phyloP scores from a whole-genome alignment of 1,140 invertebrate species.

The Vollenhovia emeryi region DNA sequence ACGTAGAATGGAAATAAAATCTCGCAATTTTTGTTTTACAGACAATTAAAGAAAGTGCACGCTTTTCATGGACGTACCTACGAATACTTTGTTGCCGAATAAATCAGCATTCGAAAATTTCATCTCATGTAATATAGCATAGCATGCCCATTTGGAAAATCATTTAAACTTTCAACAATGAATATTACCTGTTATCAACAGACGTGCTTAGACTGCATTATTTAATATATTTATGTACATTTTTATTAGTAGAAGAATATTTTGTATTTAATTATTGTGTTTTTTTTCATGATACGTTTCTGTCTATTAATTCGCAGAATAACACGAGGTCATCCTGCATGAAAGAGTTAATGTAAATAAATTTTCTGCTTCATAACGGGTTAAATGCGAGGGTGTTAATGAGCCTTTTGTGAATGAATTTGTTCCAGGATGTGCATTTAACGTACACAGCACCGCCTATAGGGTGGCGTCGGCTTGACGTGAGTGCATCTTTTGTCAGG shows the following conservation, averaged over 20 bases:
- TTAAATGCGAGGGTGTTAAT: slow-evolving; percentile 31
- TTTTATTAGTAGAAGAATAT: neutral
- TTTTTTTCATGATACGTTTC: slow-evolving; percentile 12
- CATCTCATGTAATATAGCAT: neutral
- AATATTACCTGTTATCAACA: neutral
- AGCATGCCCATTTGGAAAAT: neutral
- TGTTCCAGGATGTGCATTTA: slow-evolving; percentile 40
- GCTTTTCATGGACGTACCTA: neutral
- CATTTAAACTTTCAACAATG: neutral
- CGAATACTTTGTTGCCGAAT: neutral
- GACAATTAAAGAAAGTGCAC: neutral
- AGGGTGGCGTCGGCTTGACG: neutral
- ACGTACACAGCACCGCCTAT: neutral
- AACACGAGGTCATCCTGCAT: neutral
- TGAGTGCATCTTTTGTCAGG: slow-evolving; percentile 15
- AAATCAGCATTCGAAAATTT: neutral
- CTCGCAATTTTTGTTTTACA: neutral
- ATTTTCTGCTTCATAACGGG: neutral
- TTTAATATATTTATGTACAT: neutral
- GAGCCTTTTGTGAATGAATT: slow-evolving; percentile 23
- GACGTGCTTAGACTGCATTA: no score
- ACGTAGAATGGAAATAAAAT: neutral
- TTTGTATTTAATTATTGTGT: slow-evolving; percentile 2
- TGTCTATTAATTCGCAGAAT: neutral
- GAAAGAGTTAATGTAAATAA: slow-evolving; percentile 35